Base-by-base conservation (phyloP, 2,113 vertebrate genomes). In the Hassar affinis region DNA sequence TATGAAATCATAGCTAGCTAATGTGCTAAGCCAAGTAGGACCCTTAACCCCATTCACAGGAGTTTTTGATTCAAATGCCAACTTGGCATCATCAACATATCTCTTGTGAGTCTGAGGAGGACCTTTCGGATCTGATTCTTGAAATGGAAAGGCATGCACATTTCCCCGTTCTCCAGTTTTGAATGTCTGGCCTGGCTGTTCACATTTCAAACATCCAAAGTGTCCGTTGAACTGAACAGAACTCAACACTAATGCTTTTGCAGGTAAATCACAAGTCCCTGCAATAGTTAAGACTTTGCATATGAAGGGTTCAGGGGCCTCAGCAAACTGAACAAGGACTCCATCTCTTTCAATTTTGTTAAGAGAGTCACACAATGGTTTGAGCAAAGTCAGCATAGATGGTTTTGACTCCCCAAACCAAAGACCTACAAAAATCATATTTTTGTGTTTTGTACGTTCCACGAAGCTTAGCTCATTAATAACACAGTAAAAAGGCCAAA, bases 221-320 rank as follows among this genome's bases (percentile, higher is more conserved):
- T 85, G 22, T 15, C 80, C 85, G 82, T 78, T 86, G 75, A 62
- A 89, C 42, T 88, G 59, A 59, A 86, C 83, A 54, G 82, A 15
- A 76, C 86, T 87, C 35, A 88, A 74, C 17, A 89, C 84, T 33
- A 87, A 81, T 64, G 88, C 86, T 74, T 89, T 89, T 54, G 86
- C 86, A 80, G 25, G 25, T 59, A 59, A n/a, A 57, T 9, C 54
- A 25, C 54, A 57, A 12, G 86, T 87, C 18, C 85, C 86, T 18
- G 88, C 86, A 83, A 85, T 86, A 6, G 86, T 61, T 61, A 61
- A 14, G 0, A 33, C 86, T 85, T 82, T 87, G 76, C 86, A 89
- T 38, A 76, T 59, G 14, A 85, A 89, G 57, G 79, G 82, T 42
- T 78, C 25, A 45, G 17, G 51, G 9, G 84, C 56, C 20, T 22